phyloP scores from a whole-genome alignment of 30 jellyfish, hydroid and myxozoan species.

The Hydractinia echinata region DNA sequence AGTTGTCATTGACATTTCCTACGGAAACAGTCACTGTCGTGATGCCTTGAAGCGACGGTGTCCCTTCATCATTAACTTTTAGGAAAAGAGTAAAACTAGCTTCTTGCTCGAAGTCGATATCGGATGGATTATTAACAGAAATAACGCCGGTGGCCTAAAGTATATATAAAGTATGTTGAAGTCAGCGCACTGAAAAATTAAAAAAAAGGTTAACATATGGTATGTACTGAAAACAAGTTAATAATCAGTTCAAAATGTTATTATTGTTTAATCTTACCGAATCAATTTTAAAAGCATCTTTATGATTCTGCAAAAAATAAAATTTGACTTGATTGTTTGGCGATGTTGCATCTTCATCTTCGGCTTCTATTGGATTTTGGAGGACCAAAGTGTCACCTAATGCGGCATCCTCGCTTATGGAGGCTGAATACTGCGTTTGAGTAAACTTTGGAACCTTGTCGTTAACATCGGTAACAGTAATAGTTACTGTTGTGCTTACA shows the following conservation, averaged over 20 bases:
- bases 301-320: background rate
- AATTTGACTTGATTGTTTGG: background rate
- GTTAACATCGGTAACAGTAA: conserved; percentile 2
- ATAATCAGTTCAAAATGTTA: background rate
- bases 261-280: conserved; percentile 4
- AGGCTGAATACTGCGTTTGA: background rate
- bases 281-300: background rate
- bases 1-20: conserved; percentile 70
- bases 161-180: too few relatives aligned
- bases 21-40: conserved; percentile 29
- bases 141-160: conserved; percentile 1
- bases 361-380: background rate
- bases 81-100: background rate
- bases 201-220: background rate
- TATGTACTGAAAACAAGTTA: background rate
- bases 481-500: conserved; percentile 3
- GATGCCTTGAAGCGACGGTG: conserved; percentile 48
- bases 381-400: background rate
- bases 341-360: background rate
- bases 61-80: conserved; percentile 62
- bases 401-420: background rate
- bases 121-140: conserved; percentile 8
- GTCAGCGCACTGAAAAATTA: too few relatives aligned
- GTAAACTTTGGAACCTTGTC: conserved; percentile 4
- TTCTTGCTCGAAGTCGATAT: background rate